Percentiles rank a stretch among this genome's conserved stretches.
Conservation (phyloP, 2,797 vertebrate species). For the Xenopus petersii region DNA sequence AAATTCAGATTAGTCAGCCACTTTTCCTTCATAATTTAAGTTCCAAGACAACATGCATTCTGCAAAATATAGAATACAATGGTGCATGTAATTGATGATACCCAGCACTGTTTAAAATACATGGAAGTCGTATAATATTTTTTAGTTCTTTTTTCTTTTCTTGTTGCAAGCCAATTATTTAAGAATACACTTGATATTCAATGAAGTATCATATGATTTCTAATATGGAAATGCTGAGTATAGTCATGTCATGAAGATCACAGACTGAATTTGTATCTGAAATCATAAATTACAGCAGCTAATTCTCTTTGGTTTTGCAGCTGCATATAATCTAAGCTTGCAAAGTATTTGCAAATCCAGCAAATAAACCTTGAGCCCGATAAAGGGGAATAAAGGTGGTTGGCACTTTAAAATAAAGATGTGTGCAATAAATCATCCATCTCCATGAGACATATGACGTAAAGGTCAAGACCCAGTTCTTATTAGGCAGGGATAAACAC, state of each 20-base stretch:
- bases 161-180: neutral
- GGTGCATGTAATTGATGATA: slow-evolving; percentile 56
- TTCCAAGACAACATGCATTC: slow-evolving; percentile 68
- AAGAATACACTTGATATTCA: too few species aligned
- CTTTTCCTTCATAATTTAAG: slow-evolving; percentile 75
- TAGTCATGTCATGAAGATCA: too few species aligned
- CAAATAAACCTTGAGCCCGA: too few species aligned
- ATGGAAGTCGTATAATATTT: slow-evolving; percentile 45
- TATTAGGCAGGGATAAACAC: slow-evolving; percentile 1
- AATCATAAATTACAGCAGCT: too few species aligned
- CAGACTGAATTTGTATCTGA: too few species aligned
- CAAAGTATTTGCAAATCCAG: too few species aligned
- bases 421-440: slow-evolving; percentile 4
- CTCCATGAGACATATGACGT: neutral
- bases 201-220: too few species aligned
- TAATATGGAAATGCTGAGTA: too few species aligned
- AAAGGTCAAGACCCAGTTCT: neutral
- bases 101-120: slow-evolving; percentile 62
- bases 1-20: slow-evolving; percentile 85
- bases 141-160: slow-evolving; percentile 20
- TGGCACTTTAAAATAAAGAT: neutral
- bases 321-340: too few species aligned
- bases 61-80: slow-evolving; percentile 63
- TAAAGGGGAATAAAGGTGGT: neutral
- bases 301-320: too few species aligned